phyloP scores from a whole-genome alignment of 2,797 vertebrate species.

The Ispidina lecontei region DNA sequence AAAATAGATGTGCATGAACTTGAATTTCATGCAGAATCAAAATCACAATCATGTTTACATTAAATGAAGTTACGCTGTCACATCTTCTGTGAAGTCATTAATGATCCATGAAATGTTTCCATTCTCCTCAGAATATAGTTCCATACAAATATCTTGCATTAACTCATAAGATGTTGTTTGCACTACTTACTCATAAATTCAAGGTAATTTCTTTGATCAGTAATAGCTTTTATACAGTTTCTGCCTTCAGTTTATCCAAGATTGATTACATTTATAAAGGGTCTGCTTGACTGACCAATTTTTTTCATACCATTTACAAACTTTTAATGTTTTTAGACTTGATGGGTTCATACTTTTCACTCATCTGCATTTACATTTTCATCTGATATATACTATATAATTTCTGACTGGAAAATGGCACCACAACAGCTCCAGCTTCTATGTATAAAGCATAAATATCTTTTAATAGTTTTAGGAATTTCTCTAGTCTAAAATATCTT shows the following conservation, averaged over 20 bases:
- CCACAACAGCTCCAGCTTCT: neutral
- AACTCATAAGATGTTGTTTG: neutral
- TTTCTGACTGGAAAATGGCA: neutral
- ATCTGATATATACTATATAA: accelerated
- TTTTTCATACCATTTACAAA: neutral
- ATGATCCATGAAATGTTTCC: neutral
- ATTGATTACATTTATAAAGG: neutral
- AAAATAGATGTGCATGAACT: neutral
- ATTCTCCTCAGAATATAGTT: neutral
- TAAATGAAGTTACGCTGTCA: slow-evolving; percentile 1
- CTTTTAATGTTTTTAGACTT: neutral
- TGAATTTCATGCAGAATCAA: slow-evolving; percentile 15
- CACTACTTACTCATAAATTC: neutral
- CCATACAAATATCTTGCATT: neutral
- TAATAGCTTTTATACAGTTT: neutral
- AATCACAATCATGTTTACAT: slow-evolving; percentile 15
- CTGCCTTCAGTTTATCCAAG: neutral
- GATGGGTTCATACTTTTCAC: neutral
- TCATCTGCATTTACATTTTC: neutral
- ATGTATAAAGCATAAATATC: neutral
- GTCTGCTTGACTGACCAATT: neutral
- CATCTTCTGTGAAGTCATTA: neutral
- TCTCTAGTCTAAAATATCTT: neutral
- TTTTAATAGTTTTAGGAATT: neutral
- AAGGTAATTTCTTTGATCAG: slow-evolving; percentile 13